Conservation (phyloP, 53 echinoderm and acorn worm genomes). For the Crossaster papposus region DNA sequence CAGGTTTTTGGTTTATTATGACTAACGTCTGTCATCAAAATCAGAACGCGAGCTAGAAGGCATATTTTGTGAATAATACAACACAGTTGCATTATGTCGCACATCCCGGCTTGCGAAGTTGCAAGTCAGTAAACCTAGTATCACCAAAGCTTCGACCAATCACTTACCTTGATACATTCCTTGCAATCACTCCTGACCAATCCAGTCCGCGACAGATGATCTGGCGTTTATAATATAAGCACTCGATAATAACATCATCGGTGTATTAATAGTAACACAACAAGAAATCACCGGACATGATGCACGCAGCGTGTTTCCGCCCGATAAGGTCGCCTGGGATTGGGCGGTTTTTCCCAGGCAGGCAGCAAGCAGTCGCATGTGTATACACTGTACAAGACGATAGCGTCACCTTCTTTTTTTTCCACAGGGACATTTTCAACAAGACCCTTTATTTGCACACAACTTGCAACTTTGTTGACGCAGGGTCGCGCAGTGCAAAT, state of each 20-base stretch:
- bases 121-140: too few relatives aligned
- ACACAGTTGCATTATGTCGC: too few relatives aligned
- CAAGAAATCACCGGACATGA: constrained; percentile 57
- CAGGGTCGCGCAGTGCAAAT: background rate
- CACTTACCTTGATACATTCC: too few relatives aligned
- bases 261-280: constrained; percentile 50
- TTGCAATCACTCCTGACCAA: constrained; percentile 26
- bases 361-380: constrained; percentile 41
- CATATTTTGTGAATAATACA: too few relatives aligned
- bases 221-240: background rate
- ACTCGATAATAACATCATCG: constrained; percentile 35
- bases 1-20: too few relatives aligned
- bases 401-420: constrained; percentile 15
- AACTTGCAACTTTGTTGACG: background rate
- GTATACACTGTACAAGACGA: constrained; percentile 37
- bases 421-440: constrained; percentile 34
- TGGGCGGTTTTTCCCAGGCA: constrained; percentile 47
- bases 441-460: background rate
- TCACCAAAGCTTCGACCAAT: too few relatives aligned
- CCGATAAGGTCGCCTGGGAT: constrained; percentile 51
- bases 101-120: too few relatives aligned
- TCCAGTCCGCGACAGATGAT: constrained; percentile 20
- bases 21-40: too few relatives aligned
- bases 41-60: too few relatives aligned
- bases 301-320: constrained; percentile 50